A percentile compares a stretch with the other conserved stretches of the same genome.
phyloP scores from a whole-genome alignment of 2,113 vertebrate species.

The Crotophaga sulcirostris region DNA sequence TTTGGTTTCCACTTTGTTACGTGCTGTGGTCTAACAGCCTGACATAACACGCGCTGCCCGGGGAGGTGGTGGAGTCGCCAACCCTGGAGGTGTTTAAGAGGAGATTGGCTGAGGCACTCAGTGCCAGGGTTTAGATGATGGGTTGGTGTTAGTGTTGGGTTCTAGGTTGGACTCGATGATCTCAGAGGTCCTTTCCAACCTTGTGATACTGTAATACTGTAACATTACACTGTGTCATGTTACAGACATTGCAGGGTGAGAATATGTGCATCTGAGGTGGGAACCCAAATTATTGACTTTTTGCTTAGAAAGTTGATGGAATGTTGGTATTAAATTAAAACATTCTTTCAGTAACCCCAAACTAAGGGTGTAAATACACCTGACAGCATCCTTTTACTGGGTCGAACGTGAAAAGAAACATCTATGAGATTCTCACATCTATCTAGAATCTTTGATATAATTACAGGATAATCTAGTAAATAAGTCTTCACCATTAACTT shows the following conservation, averaged over 20 bases:
- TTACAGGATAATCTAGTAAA: background rate
- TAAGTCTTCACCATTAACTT: background rate
- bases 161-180: too few species aligned
- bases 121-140: too few species aligned
- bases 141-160: too few species aligned
- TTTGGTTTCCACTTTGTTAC: background rate
- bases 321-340: background rate
- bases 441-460: background rate
- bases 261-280: background rate
- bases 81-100: too few species aligned
- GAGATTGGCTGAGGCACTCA: too few species aligned
- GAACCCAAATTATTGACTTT: background rate
- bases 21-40: background rate
- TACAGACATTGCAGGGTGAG: background rate
- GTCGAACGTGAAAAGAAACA: background rate
- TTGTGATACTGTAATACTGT: too few species aligned
- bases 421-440: background rate
- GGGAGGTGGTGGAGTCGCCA: too few species aligned
- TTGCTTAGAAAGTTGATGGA: background rate
- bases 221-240: background rate
- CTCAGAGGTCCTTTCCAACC: too few species aligned
- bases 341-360: background rate
- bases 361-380: background rate
- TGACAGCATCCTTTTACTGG: slow-evolving; percentile 63
- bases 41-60: too few species aligned